Evolutionary conservation across 2,113 vertebrate species (phyloP), one percentile per base, ranked within the genome.

Genomic region (Sturnira hondurensis): DNA sequence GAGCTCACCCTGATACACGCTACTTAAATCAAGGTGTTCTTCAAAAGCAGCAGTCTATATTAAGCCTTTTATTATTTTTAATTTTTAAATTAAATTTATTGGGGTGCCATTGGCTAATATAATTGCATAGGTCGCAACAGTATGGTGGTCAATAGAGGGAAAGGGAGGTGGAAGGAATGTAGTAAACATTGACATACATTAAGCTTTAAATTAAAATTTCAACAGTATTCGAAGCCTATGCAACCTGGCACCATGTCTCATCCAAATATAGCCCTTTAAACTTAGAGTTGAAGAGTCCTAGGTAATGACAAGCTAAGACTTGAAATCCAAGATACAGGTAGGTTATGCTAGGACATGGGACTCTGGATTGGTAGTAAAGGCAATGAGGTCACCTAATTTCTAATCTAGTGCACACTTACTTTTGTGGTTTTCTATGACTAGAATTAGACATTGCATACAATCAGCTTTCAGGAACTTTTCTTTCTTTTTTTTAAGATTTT

Each of bases 151-250:
- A 50, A 17, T 31, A 77, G 17, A 77, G 74, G 45, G 45, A 77
- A 77, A 76, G 41, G 28, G 2, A 15, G 2, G 17, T 20, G 45
- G 33, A 67, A 28, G 31, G 17, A 6, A n/a, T 45, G 31, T 11
- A 50, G 47, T n/a, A 22, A 77, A 77, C 19, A 22, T 52, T 22
- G 13, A 52, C 47, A n/a, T 22, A 52, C 28, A 50, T 20, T 43
- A 91, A 94, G 31, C 13, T 90, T 96, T 92, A 90, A 94, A 84
- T 71, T 2, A 80, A 91, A 94, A 81, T 9, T 28, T 92, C 50
- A 73, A 74, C 9, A 58, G 31, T 7, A 86, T 83, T 43, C 47
- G 41, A 73, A 87, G n/a, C 11, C 41, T 61, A 5, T 63, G 54
- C 22, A 43, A 92, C 86, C 24, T 31, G 45, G 67, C 24, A 83